Base-by-base conservation (phyloP, 2,888 invertebrate species). In the Nomada lathburiana region DNA sequence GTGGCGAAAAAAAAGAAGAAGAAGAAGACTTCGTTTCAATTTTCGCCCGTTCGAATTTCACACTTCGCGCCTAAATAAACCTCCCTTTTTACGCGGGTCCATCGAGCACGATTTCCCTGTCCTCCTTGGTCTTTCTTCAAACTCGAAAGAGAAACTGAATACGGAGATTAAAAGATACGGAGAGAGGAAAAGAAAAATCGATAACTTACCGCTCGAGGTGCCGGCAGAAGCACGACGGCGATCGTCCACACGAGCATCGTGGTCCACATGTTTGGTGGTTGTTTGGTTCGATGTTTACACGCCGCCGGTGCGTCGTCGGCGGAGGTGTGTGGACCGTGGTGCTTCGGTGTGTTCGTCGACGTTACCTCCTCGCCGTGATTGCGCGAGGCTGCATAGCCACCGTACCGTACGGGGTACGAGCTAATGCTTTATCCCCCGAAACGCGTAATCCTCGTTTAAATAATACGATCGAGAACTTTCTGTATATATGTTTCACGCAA, bases 261-360 rank as follows among this genome's bases (percentile, higher is more conserved):
- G 90, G 93, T 92, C 93, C 93, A 92, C 93, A 93, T 94, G 93
- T 92, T 93, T 86, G 88, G 88, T 89, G 90, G 85, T 88, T 87
- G 83, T 84, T 67, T 86, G 75, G 77, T 80, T 82, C 79, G 90
- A 85, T 90, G 89, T 90, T 90, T 87, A 89, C 88, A 86, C 89
- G 86, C 81, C 81, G 83, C 82, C 88, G 88, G 84, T 82, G 86
- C 82, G 78, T 84, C 65, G 76, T 81, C 82, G 83, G 86, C 83
- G 82, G 84, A 76, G 76, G 73, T 74, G 83, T 82, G 83, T 81
- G 88, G 80, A 71, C 84, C 86, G 86, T 82, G 85, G 81, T 82
- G 82, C 72, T 82, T 75, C 64, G 65, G 79, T 77, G 79, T 79
- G 80, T 76, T 76, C 76, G 81, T 85, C 86, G 88, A 83, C 88